Evolutionary conservation across 2,888 invertebrate species (phyloP).

Genomic region (Agonopterix heracliana): DNA sequence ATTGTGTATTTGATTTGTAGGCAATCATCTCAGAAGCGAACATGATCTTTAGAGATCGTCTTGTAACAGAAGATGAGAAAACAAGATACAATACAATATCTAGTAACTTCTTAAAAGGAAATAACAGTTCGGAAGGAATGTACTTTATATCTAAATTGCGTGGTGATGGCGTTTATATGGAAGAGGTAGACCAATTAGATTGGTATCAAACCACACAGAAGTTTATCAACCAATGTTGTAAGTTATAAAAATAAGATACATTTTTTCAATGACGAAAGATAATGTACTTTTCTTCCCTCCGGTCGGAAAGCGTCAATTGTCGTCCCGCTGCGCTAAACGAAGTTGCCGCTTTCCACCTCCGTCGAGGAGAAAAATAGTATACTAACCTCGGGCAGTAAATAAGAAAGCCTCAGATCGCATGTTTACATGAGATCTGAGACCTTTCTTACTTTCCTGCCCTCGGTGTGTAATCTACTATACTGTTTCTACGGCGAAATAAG

Average conservation of each 20-base stretch:
- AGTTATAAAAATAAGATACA: slow-evolving; percentile 28
- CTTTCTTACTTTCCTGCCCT: no score
- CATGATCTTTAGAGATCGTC: slow-evolving; percentile 84
- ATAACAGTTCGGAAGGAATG: slow-evolving; percentile 27
- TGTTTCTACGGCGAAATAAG: no score
- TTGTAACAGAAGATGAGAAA: slow-evolving; percentile 80
- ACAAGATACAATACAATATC: slow-evolving; percentile 80
- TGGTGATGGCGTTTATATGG: slow-evolving; percentile 54
- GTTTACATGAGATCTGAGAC: no score
- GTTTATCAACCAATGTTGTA: slow-evolving; percentile 80
- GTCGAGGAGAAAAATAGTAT: no score
- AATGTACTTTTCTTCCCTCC: no score
- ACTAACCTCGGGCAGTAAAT: no score
- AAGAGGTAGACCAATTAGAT: slow-evolving; percentile 68
- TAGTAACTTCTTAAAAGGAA: slow-evolving; percentile 53
- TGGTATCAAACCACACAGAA: slow-evolving; percentile 79
- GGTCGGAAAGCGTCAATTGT: no score
- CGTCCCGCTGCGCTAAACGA: no score
- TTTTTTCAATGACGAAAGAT: no score
- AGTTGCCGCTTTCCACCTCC: no score
- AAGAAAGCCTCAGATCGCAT: no score
- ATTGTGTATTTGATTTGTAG: slow-evolving; percentile 44
- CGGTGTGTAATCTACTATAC: no score
- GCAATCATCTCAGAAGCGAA: slow-evolving; percentile 85
- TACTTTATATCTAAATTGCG: slow-evolving; percentile 43